phyloP scores from a whole-genome alignment of 1,140 invertebrate genomes.

The Drosophila melanica region DNA sequence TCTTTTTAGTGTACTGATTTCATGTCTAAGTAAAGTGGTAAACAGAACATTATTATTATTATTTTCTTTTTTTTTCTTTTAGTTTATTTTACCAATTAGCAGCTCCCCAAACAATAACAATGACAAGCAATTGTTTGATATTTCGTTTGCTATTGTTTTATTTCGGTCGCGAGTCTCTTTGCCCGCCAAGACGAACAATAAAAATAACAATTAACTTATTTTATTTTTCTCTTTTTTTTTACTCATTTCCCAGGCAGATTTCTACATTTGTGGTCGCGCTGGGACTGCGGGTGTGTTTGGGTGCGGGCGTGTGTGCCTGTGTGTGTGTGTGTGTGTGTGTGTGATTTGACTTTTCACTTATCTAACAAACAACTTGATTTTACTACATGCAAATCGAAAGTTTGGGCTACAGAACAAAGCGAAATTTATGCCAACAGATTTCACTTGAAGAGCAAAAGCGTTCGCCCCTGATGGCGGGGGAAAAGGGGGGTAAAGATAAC shows the following conservation, averaged over 20 bases:
- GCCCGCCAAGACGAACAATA: constrained; percentile 28
- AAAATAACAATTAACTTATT: constrained; percentile 50
- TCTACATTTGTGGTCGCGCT: constrained; percentile 15
- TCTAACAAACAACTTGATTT: constrained; percentile 57
- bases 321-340: constrained; percentile 3
- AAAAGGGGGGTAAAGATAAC: not conserved
- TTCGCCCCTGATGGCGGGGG: too few relatives aligned
- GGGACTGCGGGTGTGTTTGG: not conserved
- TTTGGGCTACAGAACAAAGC: constrained; percentile 49
- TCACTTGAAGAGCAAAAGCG: constrained; percentile 5
- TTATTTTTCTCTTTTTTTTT: constrained; percentile 21
- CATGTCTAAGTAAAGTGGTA: constrained; percentile 27
- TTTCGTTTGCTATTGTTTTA: not conserved
- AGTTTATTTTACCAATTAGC: constrained; percentile 2
- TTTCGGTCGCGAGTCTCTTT: constrained; percentile 14
- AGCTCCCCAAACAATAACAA: constrained; percentile 8
- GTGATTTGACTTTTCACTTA: constrained; percentile 41
- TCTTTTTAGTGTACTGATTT: constrained; percentile 17
- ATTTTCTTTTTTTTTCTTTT: too few relatives aligned
- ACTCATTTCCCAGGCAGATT: constrained; percentile 28
- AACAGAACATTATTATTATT: not conserved
- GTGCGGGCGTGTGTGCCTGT: not conserved
- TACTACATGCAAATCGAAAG: constrained; percentile 62
- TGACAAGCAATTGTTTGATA: constrained; percentile 35
- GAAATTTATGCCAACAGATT: constrained; percentile 43